Base-by-base conservation (phyloP, 2,888 invertebrate genomes). In the Dasypolia templi region DNA sequence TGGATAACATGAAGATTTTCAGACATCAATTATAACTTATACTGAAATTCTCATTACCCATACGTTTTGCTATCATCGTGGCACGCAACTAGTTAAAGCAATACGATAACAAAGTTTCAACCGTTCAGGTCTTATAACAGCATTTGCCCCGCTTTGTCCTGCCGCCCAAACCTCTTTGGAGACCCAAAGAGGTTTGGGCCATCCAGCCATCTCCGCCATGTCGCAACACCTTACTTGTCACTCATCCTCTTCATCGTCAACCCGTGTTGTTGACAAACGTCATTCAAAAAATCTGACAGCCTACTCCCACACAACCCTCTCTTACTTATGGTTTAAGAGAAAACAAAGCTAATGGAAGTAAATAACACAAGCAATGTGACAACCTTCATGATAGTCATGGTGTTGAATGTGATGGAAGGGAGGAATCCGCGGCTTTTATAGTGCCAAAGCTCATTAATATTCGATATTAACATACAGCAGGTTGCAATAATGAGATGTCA, bases 71-170 rank as follows among this genome's bases (percentile, higher is more conserved):
- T 22, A 9, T 12, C 9, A 39, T 46, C 12, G n/a, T n/a, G n/a
- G n/a, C n/a, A 35, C 9, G 22, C 35, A 12, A 46, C 12, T 70
- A 32, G 14, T 46, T 1, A 9, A 51, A 19, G 19, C 92, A 92
- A 72, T 92, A 92, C 2, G 83, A 72, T 17, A 89, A 42, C 7
- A 92, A 79, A 63, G 91, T 90, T 0, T 83, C 67, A 1, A 87
- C 26, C 7, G 86, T 77, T 75, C 92, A 92, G 0, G 90, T 84
- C 11, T 92, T 90, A 4, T 87, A 85, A 68, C 92, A 92, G 86
- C 92, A 92, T 55, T 68, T 17, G 90, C 87, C 73, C 4, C 78
- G 26, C 44, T 81, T 83, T 0, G 44, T 39, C 44, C 62, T 39
- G 9, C 46, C 44, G 11, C 66, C 71, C 49, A 68, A 53, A 53